A percentile compares a stretch with the other conserved stretches of the same genome.
Evolutionary conservation across 2,888 invertebrate species (phyloP).

Genomic region (Helicoverpa assulta): DNA sequence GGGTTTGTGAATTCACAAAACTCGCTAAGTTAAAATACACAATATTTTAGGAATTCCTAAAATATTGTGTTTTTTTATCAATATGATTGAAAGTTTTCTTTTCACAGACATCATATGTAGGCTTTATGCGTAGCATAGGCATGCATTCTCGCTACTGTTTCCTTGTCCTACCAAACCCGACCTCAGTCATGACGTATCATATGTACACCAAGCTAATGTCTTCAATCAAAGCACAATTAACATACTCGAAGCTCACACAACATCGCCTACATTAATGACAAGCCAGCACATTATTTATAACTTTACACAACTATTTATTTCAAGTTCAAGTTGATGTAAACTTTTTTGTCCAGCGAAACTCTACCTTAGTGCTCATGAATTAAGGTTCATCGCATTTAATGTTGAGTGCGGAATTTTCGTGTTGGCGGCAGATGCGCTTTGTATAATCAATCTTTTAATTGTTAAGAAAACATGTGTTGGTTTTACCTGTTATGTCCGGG

Average conservation of each 20-base stretch:
- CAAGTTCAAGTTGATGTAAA: constrained; percentile 69
- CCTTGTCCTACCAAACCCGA: not conserved
- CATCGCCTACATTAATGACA: constrained; percentile 33
- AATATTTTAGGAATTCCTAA: too few species aligned
- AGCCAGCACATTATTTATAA: constrained; percentile 61
- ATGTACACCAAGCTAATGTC: not conserved
- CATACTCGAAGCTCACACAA: constrained; percentile 10
- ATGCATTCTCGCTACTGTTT: not conserved
- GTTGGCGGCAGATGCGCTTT: constrained; percentile 59
- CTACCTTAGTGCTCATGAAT: not conserved
- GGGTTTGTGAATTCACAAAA: too few species aligned
- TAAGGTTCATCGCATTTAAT: constrained; percentile 20
- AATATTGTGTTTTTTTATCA: too few species aligned
- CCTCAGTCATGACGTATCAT: not conserved
- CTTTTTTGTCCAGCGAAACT: constrained; percentile 28
- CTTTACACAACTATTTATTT: constrained; percentile 54
- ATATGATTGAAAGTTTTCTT: too few species aligned
- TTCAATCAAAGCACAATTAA: constrained; percentile 4
- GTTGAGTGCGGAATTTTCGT: constrained; percentile 44
- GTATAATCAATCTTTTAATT: constrained; percentile 57
- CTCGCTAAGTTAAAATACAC: too few species aligned
- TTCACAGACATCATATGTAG: not conserved
- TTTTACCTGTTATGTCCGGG: constrained; percentile 26
- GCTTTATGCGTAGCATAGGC: not conserved
- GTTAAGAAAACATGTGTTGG: constrained; percentile 41